Conservation (phyloP, 2,888 invertebrate species). For the Drosophila koepferae region DNA sequence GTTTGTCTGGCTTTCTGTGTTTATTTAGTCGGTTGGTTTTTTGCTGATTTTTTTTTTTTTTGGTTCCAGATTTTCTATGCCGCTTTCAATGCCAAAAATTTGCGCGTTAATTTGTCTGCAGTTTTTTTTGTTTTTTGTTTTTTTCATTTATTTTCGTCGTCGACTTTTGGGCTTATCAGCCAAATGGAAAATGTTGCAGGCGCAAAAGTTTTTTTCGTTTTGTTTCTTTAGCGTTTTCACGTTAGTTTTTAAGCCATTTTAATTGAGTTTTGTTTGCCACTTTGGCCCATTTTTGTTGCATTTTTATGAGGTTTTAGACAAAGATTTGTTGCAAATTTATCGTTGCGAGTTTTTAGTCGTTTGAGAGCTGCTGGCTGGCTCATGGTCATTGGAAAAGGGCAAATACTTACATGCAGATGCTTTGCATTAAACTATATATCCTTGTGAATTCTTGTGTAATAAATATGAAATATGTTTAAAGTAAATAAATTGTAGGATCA, state of each 20-base stretch:
- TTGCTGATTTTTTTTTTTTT: constrained; percentile 17
- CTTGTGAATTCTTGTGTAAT: neutral
- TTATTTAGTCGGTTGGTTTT: constrained; percentile 28
- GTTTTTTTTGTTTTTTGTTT: neutral
- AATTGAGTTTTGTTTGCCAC: constrained; percentile 61
- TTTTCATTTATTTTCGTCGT: constrained; percentile 18
- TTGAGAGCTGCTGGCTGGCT: neutral
- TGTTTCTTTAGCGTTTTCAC: constrained; percentile 24
- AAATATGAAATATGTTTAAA: neutral
- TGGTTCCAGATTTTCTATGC: constrained; percentile 11
- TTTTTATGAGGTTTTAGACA: constrained; percentile 24
- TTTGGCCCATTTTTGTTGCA: constrained; percentile 1
- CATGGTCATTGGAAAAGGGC: neutral
- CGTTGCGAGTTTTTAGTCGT: constrained; percentile 6
- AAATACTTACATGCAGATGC: neutral
- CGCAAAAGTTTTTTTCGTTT: constrained; percentile 28
- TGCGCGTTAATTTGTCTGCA: constrained; percentile 61
- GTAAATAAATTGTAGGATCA: too few relatives aligned
- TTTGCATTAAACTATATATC: neutral
- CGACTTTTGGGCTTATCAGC: constrained; percentile 54
- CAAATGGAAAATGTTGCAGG: constrained; percentile 43
- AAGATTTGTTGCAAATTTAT: constrained; percentile 24
- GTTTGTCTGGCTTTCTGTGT: constrained; percentile 2
- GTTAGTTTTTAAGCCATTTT: constrained; percentile 47
- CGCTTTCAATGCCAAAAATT: constrained; percentile 56